Evolutionary conservation across 2,888 invertebrate genomes (phyloP).

Genomic region (Criorhina ranunculi): DNA sequence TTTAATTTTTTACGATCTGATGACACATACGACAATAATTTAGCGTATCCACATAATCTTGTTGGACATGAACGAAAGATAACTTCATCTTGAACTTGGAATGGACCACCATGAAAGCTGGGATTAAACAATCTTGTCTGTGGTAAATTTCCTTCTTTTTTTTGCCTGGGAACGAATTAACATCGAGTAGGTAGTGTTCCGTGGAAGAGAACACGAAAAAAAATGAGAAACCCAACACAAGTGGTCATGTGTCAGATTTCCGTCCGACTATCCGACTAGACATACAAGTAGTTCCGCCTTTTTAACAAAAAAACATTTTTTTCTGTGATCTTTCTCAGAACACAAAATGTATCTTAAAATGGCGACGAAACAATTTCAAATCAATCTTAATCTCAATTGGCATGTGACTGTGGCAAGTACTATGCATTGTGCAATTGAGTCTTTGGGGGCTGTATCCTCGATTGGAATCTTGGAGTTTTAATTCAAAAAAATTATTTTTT

Average conservation of each 20-base stretch:
- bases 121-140: constrained; percentile 25
- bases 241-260: constrained; percentile 35
- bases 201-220: background rate
- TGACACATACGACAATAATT: constrained; percentile 60
- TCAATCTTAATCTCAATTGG: constrained; percentile 78
- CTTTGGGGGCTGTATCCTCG: background rate
- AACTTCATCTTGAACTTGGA: constrained; percentile 44
- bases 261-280: constrained; percentile 28
- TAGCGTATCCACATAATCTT: constrained; percentile 41
- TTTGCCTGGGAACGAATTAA: constrained; percentile 25
- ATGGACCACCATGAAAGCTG: constrained; percentile 66
- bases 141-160: constrained; percentile 19
- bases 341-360: constrained; percentile 79
- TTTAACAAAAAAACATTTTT: constrained; percentile 17
- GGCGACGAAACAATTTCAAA: constrained; percentile 83
- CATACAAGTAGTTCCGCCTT: constrained; percentile 34
- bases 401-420: background rate
- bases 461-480: constrained; percentile 20
- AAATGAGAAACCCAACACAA: constrained; percentile 2
- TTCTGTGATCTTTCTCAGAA: constrained; percentile 21
- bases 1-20: constrained; percentile 51
- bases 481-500: constrained; percentile 23
- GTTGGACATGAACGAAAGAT: constrained; percentile 36
- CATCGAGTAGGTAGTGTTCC: background rate
- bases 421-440: background rate